A percentile compares a stretch with the other conserved stretches of the same genome.
These are phyloP conservation scores for Tachypleus tridentatus DNA, from an alignment of 1,140 invertebrate genomes.

Conservation along the genomic window DNA sequence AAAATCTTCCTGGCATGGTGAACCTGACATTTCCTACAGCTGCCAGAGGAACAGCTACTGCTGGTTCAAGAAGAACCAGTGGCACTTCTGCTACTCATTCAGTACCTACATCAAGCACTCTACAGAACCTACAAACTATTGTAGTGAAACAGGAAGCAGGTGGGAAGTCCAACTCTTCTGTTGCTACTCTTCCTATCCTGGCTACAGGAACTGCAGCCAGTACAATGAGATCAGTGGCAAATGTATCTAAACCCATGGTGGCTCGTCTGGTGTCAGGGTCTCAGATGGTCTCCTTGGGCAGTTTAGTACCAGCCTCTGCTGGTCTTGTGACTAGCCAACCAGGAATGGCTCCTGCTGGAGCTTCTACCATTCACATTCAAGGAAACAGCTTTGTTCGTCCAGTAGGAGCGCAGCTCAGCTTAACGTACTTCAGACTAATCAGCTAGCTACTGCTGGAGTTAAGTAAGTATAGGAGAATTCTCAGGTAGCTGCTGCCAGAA, in stretches of 20 bases:
- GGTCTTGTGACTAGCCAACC: neutral
- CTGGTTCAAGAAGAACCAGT: slow-evolving; percentile 9
- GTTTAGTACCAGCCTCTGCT: slow-evolving; percentile 22
- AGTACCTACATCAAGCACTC: slow-evolving; percentile 5
- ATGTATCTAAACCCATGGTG: slow-evolving; percentile 26
- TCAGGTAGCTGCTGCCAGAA: too few species aligned
- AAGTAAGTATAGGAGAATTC: neutral
- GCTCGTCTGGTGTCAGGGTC: slow-evolving; percentile 28
- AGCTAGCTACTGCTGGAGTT: slow-evolving; percentile 9
- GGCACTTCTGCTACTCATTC: slow-evolving; percentile 3
- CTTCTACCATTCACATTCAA: slow-evolving; percentile 29
- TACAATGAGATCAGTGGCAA: slow-evolving; percentile 15
- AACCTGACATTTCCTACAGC: slow-evolving; percentile 7
- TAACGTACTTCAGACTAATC: slow-evolving; percentile 14
- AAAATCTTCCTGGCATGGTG: slow-evolving; percentile 2
- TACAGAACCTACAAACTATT: slow-evolving; percentile 23
- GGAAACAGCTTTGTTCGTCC: slow-evolving; percentile 23
- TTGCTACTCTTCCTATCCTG: slow-evolving; percentile 10
- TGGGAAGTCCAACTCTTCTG: slow-evolving; percentile 8
- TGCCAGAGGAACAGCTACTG: slow-evolving; percentile 2
- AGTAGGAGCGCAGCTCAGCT: slow-evolving; percentile 16
- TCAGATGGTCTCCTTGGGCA: slow-evolving; percentile 30
- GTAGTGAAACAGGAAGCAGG: slow-evolving; percentile 24
- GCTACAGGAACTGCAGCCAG: slow-evolving; percentile 17
- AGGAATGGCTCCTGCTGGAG: slow-evolving; percentile 11